These are phyloP conservation scores for Spheniscus mendiculus DNA, from an alignment of 2,113 vertebrate genomes.

Conservation along the genomic window DNA sequence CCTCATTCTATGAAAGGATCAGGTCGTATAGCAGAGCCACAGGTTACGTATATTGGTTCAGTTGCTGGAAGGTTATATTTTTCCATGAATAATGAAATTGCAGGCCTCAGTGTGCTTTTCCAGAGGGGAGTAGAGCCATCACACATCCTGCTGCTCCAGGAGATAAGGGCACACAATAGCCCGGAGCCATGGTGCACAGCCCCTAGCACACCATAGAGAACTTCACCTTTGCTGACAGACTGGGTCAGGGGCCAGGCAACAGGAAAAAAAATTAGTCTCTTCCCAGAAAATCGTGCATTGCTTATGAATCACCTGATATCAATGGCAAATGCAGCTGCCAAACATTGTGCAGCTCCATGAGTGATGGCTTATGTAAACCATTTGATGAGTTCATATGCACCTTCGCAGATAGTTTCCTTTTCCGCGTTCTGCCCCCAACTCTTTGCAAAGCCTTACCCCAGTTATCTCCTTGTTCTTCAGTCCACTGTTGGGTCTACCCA, in stretches of 20 bases:
- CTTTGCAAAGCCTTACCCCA: neutral
- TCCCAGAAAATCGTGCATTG: neutral
- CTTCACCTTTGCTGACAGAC: neutral
- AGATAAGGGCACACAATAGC: slow-evolving; percentile 31
- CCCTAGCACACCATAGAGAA: neutral
- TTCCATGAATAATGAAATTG: neutral
- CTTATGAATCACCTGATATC: neutral
- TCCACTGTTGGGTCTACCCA: neutral
- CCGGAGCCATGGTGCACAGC: neutral
- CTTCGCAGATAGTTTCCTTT: neutral
- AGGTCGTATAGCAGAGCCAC: neutral
- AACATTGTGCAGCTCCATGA: neutral
- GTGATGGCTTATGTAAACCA: neutral
- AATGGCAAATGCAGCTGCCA: neutral
- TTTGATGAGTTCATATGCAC: neutral
- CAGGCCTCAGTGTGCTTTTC: neutral
- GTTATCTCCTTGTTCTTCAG: neutral
- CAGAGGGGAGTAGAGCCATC: neutral
- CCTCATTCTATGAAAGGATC: neutral
- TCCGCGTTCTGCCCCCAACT: neutral
- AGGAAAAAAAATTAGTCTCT: neutral
- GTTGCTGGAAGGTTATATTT: neutral
- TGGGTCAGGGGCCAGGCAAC: neutral
- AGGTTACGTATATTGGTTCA: neutral
- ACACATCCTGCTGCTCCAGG: slow-evolving; percentile 24